Conservation (phyloP, 2,797 vertebrate genomes). For the Helostoma temminkii region DNA sequence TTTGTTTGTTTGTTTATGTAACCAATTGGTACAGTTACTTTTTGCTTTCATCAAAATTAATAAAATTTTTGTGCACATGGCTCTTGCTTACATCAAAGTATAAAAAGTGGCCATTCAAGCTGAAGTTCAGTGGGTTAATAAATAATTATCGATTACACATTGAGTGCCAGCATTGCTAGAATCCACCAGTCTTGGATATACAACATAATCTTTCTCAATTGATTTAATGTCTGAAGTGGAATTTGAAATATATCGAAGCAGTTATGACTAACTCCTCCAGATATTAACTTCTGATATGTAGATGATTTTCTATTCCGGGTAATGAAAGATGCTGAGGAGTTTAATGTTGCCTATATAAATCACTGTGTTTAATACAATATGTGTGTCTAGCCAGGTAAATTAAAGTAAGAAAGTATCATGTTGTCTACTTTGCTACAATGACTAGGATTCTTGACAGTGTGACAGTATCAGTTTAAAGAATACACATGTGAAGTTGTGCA, state of each 20-base stretch:
- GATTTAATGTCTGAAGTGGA: background rate
- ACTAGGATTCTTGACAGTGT: slow-evolving; percentile 60
- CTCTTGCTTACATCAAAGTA: too few relatives aligned
- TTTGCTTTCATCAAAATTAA: background rate
- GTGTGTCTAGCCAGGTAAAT: background rate
- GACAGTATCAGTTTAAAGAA: slow-evolving; percentile 25
- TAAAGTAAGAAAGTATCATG: background rate
- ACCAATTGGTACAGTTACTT: too few relatives aligned
- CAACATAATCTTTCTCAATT: background rate
- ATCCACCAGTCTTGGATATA: background rate
- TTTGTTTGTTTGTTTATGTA: too few relatives aligned
- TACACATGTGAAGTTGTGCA: slow-evolving; percentile 9
- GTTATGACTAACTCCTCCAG: background rate
- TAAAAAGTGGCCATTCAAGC: too few relatives aligned
- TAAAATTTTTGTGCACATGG: too few relatives aligned
- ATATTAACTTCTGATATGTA: background rate
- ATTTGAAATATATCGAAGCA: too few relatives aligned
- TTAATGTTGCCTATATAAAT: background rate
- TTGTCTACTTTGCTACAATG: slow-evolving; percentile 12
- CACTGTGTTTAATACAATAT: too few relatives aligned
- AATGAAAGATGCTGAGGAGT: background rate
- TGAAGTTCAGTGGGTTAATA: too few relatives aligned
- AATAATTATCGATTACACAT: too few relatives aligned
- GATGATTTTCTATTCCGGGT: background rate
- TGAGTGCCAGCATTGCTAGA: background rate